Base-by-base conservation (phyloP, 1,140 invertebrate genomes). In the Caenorhabditis brenneri region DNA sequence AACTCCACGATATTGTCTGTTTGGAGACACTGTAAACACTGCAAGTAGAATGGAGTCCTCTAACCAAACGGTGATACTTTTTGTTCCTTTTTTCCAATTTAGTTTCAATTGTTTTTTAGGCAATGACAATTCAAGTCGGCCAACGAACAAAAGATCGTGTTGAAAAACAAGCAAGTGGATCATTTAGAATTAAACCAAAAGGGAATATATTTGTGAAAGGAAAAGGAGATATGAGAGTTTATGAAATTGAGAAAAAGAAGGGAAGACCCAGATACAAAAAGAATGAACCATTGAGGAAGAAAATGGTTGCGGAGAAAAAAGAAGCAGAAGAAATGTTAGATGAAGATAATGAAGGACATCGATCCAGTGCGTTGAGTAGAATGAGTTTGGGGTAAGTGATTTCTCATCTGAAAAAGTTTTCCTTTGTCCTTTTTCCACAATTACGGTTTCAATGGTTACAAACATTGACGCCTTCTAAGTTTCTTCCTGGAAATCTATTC, bases 11-110 rank as follows among this genome's bases (percentile, higher is more conserved):
- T 91, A 91, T 85, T 92, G 91, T 87, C 80, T 91, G 31, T 97
- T 97, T 92, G 96, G 96, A 0, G 96, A 97, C 91, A 96, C 96
- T 1, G 95, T 97, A 10, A 97, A 97, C 90, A 97, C 95, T 15
- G 95, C 96, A 0, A 94, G 94, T 1, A 92, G 96, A 87, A 96
- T 97, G 95, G 95, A 97, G 91, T 91, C 91, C 33, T 91, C 88
- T 33, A 88, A 89, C 29, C 83, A 88, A 85, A 55, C 51, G 4
- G 83, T 84, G 24, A 27, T 33, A 6, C 6, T 24, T n/a, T 5
- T n/a, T 36, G 22, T 2, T 16, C n/a, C 39, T 0, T 0, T 74
- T 39, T 36, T 36, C 19, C 31, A 12, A 39, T n/a, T 15, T 10
- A 27, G n/a, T n/a, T 27, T 27, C 22, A 12, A 10, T 22, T 27